These are phyloP conservation scores for Epiperipatus broadwayi DNA, from an alignment of 2,888 invertebrate species.

Conservation along the genomic window DNA sequence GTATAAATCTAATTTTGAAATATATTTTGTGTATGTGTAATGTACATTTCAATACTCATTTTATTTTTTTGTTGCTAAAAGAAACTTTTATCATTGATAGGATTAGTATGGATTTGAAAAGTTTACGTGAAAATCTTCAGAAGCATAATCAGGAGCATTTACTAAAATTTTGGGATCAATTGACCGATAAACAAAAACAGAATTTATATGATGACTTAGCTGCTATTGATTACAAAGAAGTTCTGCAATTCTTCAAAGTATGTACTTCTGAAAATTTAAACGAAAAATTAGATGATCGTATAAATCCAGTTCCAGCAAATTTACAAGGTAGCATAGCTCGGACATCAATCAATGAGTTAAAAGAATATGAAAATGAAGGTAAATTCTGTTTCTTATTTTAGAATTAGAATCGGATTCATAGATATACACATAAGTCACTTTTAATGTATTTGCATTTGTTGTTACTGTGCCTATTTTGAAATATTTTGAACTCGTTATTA, in stretches of 20 bases:
- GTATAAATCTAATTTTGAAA: too few relatives aligned
- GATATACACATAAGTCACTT: too few relatives aligned
- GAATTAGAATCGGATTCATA: slow-evolving; percentile 5
- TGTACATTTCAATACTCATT: too few relatives aligned
- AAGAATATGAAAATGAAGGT: slow-evolving; percentile 49
- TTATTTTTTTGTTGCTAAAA: too few relatives aligned
- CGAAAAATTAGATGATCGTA: slow-evolving; percentile 52
- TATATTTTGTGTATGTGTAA: too few relatives aligned
- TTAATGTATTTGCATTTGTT: too few relatives aligned
- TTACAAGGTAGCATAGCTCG: slow-evolving; percentile 56
- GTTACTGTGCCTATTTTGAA: too few relatives aligned
- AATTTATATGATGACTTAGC: slow-evolving; percentile 42
- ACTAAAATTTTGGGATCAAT: slow-evolving; percentile 54
- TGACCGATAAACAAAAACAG: slow-evolving; percentile 42
- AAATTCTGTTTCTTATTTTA: slow-evolving; percentile 13
- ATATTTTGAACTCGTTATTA: too few relatives aligned
- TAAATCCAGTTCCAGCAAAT: slow-evolving; percentile 63
- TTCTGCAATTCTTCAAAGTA: slow-evolving; percentile 44
- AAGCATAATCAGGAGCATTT: slow-evolving; percentile 58
- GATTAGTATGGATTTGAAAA: too few relatives aligned
- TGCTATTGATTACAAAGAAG: slow-evolving; percentile 46
- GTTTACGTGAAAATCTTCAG: too few relatives aligned
- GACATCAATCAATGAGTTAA: slow-evolving; percentile 41
- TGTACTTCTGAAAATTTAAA: slow-evolving; percentile 36
- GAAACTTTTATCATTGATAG: too few relatives aligned